Evolutionary conservation across 2,797 vertebrate genomes (phyloP).

Genomic region (Ibycter americanus): DNA sequence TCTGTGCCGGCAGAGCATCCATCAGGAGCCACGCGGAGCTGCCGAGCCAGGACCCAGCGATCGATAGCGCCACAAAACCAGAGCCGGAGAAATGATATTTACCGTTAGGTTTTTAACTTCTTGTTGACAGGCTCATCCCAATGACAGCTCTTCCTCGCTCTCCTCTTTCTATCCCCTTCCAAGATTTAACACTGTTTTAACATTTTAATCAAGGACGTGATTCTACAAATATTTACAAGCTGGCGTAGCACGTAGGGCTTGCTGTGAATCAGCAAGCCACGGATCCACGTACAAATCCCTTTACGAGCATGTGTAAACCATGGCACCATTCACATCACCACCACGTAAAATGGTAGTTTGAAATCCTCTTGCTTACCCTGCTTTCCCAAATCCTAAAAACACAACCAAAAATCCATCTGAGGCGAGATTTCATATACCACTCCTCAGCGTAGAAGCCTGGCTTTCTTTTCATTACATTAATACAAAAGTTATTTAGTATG

Average conservation of each 20-base stretch:
- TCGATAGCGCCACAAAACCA: neutral
- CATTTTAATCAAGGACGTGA: neutral
- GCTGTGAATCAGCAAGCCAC: neutral
- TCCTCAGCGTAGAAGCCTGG: neutral
- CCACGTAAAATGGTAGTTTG: neutral
- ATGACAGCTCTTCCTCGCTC: neutral
- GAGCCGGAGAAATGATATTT: conserved; percentile 9
- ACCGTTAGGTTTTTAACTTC: conserved; percentile 5
- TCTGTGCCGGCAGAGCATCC: neutral
- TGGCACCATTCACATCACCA: neutral
- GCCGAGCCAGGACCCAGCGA: neutral
- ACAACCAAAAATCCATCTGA: neutral
- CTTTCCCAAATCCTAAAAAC: neutral
- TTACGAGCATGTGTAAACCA: neutral
- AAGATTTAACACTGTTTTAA: neutral
- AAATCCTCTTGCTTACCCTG: neutral
- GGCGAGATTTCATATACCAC: neutral
- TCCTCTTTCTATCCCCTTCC: neutral
- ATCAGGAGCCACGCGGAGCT: neutral
- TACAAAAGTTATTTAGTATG: neutral
- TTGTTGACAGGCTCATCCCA: neutral
- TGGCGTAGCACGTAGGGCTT: fast-evolving
- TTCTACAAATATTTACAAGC: neutral
- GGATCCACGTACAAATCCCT: neutral
- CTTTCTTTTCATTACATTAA: neutral